A percentile compares a stretch with the other conserved stretches of the same genome.
Conservation (phyloP, 2,888 invertebrate genomes). For the Aradus depressus region DNA sequence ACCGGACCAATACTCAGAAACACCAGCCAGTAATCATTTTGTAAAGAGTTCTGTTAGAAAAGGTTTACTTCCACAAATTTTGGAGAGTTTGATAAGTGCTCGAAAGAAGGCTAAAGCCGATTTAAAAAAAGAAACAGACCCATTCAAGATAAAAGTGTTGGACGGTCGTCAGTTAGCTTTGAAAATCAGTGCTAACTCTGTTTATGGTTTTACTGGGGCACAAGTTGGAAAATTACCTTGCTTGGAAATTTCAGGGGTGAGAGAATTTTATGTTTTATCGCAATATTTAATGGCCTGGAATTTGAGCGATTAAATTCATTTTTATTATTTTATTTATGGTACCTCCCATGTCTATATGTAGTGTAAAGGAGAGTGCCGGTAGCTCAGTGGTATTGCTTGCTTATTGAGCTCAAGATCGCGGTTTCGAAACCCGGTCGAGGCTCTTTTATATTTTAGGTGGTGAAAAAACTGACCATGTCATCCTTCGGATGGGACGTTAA, state of each 20-base stretch:
- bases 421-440: too few species aligned
- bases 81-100: slow-evolving; percentile 79
- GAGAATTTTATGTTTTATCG: slow-evolving; percentile 26
- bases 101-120: slow-evolving; percentile 91
- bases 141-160: slow-evolving; percentile 80
- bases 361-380: too few species aligned
- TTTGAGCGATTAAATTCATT: too few species aligned
- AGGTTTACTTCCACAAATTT: slow-evolving; percentile 89
- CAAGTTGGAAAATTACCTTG: slow-evolving; percentile 93
- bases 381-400: too few species aligned
- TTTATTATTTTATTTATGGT: too few species aligned
- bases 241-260: slow-evolving; percentile 80
- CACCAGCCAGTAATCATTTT: slow-evolving; percentile 85
- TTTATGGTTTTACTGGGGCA: slow-evolving; percentile 99
- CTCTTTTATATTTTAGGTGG: too few species aligned
- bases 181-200: slow-evolving; percentile 98
- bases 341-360: too few species aligned
- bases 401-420: too few species aligned
- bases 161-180: slow-evolving; percentile 95
- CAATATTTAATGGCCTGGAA: too few species aligned
- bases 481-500: too few species aligned
- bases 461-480: too few species aligned
- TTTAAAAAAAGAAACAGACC: slow-evolving; percentile 90
- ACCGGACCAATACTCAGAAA: slow-evolving; percentile 67
- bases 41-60: slow-evolving; percentile 75